A percentile compares a stretch with the other conserved stretches of the same genome.
Evolutionary conservation across 2,113 vertebrate genomes (phyloP).

Genomic region (Odobenus rosmarus): DNA sequence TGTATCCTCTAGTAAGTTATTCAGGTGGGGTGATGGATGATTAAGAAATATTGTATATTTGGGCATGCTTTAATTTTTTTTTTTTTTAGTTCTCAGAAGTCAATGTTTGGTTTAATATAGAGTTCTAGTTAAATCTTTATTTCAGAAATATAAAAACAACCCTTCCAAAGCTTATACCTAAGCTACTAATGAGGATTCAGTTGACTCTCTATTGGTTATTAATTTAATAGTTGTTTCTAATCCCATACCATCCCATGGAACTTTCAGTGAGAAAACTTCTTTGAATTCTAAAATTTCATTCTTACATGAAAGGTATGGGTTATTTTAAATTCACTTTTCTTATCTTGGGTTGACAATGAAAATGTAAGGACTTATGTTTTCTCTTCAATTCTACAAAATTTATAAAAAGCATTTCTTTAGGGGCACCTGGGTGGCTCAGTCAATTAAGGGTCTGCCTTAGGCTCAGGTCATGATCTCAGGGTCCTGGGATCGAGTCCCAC

Average conservation of each 20-base stretch:
- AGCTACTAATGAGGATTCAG: background rate
- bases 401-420: background rate
- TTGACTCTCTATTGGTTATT: background rate
- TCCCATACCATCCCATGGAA: background rate
- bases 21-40: accelerated
- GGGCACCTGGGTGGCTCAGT: background rate
- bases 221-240: background rate
- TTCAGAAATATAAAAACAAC: background rate
- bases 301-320: background rate
- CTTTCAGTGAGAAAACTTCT: background rate
- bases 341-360: background rate
- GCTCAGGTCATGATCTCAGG: too few relatives aligned
- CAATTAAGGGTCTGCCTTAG: background rate
- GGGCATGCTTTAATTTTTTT: background rate
- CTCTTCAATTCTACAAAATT: background rate
- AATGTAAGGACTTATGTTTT: background rate
- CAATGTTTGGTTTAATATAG: background rate
- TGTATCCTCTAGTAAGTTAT: background rate
- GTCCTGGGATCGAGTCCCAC: too few relatives aligned
- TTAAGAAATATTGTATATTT: background rate
- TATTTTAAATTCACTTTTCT: background rate
- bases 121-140: background rate
- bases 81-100: background rate
- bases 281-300: background rate
- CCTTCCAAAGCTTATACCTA: background rate